phyloP scores from a whole-genome alignment of 2,797 vertebrate species.

The Syndactyla subalaris region DNA sequence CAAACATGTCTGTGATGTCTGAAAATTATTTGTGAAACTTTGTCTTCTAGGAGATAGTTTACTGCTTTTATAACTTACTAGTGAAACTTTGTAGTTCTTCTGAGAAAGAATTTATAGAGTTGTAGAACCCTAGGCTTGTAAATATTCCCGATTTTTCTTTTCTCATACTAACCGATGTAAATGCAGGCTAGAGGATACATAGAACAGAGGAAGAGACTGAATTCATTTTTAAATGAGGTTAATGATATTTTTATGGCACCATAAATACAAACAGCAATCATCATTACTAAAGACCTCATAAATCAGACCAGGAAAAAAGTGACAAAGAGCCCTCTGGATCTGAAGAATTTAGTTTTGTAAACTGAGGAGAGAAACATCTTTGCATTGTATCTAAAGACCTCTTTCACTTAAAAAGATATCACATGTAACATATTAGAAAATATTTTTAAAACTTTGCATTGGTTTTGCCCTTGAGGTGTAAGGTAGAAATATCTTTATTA shows the following conservation, averaged over 20 bases:
- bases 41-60: neutral
- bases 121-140: neutral
- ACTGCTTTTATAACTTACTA: neutral
- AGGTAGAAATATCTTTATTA: neutral
- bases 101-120: neutral
- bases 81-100: neutral
- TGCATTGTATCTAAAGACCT: neutral
- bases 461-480: neutral
- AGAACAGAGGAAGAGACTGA: neutral
- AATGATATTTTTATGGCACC: neutral
- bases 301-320: neutral
- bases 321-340: neutral
- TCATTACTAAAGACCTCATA: neutral
- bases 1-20: neutral
- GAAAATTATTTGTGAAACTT: neutral
- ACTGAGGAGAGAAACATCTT: neutral
- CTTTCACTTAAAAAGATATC: neutral
- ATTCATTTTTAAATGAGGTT: neutral
- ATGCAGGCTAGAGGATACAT: neutral
- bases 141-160: neutral
- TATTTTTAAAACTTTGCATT: neutral
- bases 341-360: neutral
- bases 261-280: neutral
- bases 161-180: neutral
- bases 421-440: neutral